These are phyloP conservation scores for Telenomus remus DNA, from an alignment of 1,140 invertebrate species.

Conservation along the genomic window DNA sequence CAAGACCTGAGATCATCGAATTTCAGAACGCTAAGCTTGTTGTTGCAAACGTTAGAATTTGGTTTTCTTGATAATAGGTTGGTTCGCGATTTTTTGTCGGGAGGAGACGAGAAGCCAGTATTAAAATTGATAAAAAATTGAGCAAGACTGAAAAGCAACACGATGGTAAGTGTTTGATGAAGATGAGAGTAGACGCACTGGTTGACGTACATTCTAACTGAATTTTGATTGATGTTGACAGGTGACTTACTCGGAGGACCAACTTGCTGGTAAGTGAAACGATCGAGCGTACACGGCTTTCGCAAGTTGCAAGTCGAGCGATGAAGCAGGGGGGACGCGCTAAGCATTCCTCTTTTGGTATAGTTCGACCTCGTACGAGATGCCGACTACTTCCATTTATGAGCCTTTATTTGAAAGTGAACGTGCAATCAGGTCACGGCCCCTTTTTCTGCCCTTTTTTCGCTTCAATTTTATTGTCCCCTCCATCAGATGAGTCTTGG, in stretches of 20 bases:
- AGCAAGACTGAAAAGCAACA: too few species aligned
- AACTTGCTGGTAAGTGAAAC: constrained; percentile 87
- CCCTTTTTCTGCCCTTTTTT: constrained; percentile 23
- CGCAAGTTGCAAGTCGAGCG: constrained; percentile 13
- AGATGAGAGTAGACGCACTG: background rate
- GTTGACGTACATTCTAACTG: background rate
- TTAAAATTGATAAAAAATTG: too few species aligned
- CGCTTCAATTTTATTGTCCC: constrained; percentile 20
- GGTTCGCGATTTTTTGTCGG: too few species aligned
- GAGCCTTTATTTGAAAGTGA: constrained; percentile 66
- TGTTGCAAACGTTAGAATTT: too few species aligned
- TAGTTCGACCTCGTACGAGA: constrained; percentile 56
- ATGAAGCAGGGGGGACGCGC: constrained; percentile 61
- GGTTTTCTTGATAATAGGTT: too few species aligned
- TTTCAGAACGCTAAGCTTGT: background rate
- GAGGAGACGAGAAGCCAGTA: too few species aligned
- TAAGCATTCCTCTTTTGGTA: constrained; percentile 65
- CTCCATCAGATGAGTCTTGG: background rate
- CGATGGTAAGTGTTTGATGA: background rate
- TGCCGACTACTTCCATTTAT: constrained; percentile 69
- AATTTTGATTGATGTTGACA: constrained; percentile 69
- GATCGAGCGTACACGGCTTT: constrained; percentile 10
- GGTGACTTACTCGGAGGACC: constrained; percentile 92
- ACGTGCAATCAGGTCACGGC: constrained; percentile 51
- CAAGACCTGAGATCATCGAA: background rate